A percentile compares a stretch with the other conserved stretches of the same genome.
Conservation (phyloP, 1,140 invertebrate species). For the Bombus impatiens region DNA sequence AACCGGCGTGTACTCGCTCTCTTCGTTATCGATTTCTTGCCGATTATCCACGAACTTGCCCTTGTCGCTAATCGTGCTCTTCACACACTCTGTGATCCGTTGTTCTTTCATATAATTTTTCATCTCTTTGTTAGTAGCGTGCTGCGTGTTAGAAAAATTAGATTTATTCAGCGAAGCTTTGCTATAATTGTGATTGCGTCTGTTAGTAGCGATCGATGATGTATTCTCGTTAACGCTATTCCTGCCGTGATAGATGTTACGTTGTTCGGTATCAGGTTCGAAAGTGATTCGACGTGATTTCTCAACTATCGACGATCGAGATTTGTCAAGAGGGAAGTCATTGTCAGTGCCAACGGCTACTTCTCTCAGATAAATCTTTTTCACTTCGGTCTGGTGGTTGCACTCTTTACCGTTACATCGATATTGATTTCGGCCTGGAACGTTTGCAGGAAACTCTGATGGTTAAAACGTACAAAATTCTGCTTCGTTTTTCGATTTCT, state of each 20-base stretch:
- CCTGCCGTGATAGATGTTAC: slow-evolving; percentile 24
- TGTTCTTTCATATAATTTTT: slow-evolving; percentile 33
- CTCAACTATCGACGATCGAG: slow-evolving; percentile 64
- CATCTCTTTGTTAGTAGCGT: slow-evolving; percentile 45
- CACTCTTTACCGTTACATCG: slow-evolving; percentile 59
- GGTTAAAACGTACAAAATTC: neutral
- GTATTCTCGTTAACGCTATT: slow-evolving; percentile 22
- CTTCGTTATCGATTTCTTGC: slow-evolving; percentile 61
- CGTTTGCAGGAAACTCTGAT: slow-evolving; percentile 37
- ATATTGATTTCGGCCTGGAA: slow-evolving; percentile 61
- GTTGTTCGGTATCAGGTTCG: slow-evolving; percentile 41
- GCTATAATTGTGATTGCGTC: slow-evolving; percentile 43
- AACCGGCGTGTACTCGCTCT: slow-evolving; percentile 83
- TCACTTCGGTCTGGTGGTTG: slow-evolving; percentile 67
- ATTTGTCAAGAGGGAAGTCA: slow-evolving; percentile 66
- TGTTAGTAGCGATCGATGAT: slow-evolving; percentile 46
- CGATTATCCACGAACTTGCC: slow-evolving; percentile 32
- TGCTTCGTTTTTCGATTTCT: neutral
- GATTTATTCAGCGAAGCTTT: slow-evolving; percentile 38
- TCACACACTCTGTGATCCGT: slow-evolving; percentile 21
- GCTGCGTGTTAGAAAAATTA: slow-evolving; percentile 39
- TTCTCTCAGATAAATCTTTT: slow-evolving; percentile 79
- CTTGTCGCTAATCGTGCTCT: slow-evolving; percentile 18
- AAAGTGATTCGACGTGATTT: slow-evolving; percentile 68
- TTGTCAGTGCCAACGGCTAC: slow-evolving; percentile 79